Evolutionary conservation across 2,113 vertebrate species (phyloP), one percentile per base, ranked within the genome.

Genomic region (Mystacornis crossleyi): DNA sequence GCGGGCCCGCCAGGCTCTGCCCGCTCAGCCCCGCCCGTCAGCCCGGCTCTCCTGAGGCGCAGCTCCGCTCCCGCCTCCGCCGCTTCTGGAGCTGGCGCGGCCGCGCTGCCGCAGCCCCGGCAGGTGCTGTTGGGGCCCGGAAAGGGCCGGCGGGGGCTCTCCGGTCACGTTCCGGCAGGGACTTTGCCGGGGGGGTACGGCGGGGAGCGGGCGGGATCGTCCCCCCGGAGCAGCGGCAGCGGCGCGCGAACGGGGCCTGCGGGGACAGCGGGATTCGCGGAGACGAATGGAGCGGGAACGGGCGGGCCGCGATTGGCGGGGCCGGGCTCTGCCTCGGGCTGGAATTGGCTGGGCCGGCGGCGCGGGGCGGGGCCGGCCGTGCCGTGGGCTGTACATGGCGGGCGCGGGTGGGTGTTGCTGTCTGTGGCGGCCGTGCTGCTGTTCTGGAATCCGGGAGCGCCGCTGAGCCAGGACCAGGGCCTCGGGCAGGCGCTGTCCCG

Each of bases 391-490:
- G 29, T 58, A 58, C 47, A 67, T 15, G 1, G 14, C 12, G 3
- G 14, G 75, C 6, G 61, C 9, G 2, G 14, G 4, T 0, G 3
- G 6, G 3, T 0, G 1, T 0, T 0, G 5, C 1, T 18, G 4
- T 14, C 1, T 24, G 10, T 6, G 16, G 20, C 3, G 42, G 29
- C 5, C 7, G 6, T 4, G 9, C 2, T 4, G 19, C 2, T 3
- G 26, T 3, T 29, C 1, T 6, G 33, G 6, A 0, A 0, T 17
- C 5, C 0, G 12, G 23, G 18, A 40, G 13, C 21, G 10, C 47
- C 5, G 18, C 2, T 7, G 20, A 25, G 50, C 38, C 25, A 1
- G 34, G 17, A 4, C 4, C 6, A 7, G 9, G 17, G 12, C 16
- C 9, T 12, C 9, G 21, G 23, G 14, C 15, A 8, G 42, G n/a